Base-by-base conservation (phyloP, 1,140 invertebrate species). In the Chlorops oryzae region DNA sequence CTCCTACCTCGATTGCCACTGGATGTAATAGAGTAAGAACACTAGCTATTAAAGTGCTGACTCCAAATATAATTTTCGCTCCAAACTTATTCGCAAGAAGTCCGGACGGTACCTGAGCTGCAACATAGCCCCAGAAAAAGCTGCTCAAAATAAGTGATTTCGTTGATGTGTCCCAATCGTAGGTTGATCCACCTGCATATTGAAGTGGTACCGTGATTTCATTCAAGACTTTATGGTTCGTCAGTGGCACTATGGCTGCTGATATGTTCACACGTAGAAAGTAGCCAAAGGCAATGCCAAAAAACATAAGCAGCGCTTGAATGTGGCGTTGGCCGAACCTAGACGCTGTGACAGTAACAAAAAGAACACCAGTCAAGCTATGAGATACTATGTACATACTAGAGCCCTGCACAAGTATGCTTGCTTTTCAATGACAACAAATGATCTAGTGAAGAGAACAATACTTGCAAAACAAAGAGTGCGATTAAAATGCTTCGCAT, bases 161-260 rank as follows among this genome's bases (percentile, higher is more conserved):
- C 1, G 62, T 61, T 0, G 65, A 50, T 42, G 73, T 24, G 51
- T 72, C 59, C 82, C 82, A 80, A 20, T 65, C 42, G 41, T 76
- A 80, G 34, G 43, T 50, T 1, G 62, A 56, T 10, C 48, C 52
- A 1, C 54, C 60, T 4, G 53, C 40, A 0, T 50, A 58, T 12
- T 57, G 20, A n/a, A n/a, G n/a, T n/a, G n/a, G n/a, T n/a, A n/a
- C n/a, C n/a, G n/a, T n/a, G n/a, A n/a, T n/a, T n/a, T n/a, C n/a
- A n/a, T n/a, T n/a, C n/a, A n/a, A n/a, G n/a, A n/a, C n/a, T n/a
- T n/a, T n/a, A n/a, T n/a, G n/a, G 3, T 60, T 50, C 6, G 62
- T 66, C 84, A 87, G 87, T 13, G 84, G 83, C 0, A 86, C 84
- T 22, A 87, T 79, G 2, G 79, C 82, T 34, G 86, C 81, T 13